Conservation (phyloP, 2,888 invertebrate species). For the Dynastes grantii region DNA sequence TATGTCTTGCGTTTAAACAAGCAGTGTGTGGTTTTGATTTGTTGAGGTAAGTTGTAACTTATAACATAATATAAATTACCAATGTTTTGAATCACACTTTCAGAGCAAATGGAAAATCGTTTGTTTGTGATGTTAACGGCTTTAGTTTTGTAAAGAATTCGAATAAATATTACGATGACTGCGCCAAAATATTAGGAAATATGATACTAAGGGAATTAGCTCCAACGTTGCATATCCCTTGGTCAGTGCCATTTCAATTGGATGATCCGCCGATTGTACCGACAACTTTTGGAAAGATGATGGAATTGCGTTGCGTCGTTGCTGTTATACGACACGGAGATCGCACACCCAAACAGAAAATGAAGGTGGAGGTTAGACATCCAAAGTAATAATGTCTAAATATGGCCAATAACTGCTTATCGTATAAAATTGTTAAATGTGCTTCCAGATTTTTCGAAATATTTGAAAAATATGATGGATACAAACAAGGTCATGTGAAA, state of each 20-base stretch:
- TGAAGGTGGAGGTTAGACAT: conserved; percentile 99
- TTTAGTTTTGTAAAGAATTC: conserved; percentile 99
- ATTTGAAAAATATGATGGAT: conserved; percentile 97
- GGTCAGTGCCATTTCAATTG: conserved; percentile 96
- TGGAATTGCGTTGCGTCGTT: conserved; percentile 93
- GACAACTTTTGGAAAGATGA: conserved; percentile 98
- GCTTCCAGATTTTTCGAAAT: conserved; percentile 93
- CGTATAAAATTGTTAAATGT: too few species aligned
- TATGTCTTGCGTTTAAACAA: conserved; percentile 97
- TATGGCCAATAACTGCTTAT: neutral
- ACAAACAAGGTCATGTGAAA: conserved; percentile 96
- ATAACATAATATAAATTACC: conserved; percentile 1
- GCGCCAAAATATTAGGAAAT: conserved; percentile 97
- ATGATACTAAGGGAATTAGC: conserved; percentile 97
- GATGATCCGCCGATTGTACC: conserved; percentile 99
- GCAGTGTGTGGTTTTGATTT: conserved; percentile 99
- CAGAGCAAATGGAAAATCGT: conserved; percentile 98
- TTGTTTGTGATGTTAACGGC: conserved; percentile 99
- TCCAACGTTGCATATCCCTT: conserved; percentile 96
- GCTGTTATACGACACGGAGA: conserved; percentile 99
- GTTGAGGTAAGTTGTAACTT: conserved; percentile 75
- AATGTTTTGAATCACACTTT: conserved; percentile 54
- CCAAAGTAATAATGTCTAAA: conserved; percentile 78
- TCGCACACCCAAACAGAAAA: conserved; percentile 99
- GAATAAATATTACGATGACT: conserved; percentile 99